These are phyloP conservation scores for Torymus texanus DNA, from an alignment of 2,888 invertebrate species.

Conservation along the genomic window DNA sequence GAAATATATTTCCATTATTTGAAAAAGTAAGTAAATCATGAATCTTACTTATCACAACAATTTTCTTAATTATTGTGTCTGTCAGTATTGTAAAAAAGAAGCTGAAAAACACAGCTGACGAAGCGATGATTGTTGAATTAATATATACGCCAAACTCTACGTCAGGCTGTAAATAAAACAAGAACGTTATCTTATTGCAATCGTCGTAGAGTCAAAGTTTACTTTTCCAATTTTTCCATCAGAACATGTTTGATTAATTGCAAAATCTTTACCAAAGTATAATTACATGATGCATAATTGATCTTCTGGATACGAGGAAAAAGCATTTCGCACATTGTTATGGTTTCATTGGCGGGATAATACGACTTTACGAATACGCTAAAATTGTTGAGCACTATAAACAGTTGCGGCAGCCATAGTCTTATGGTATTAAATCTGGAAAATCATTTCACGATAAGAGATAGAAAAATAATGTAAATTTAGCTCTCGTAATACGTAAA, in stretches of 20 bases:
- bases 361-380: slow-evolving; percentile 64
- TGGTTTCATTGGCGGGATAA: slow-evolving; percentile 63
- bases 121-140: slow-evolving; percentile 69
- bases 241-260: background rate
- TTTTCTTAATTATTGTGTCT: slow-evolving; percentile 62
- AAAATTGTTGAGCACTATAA: slow-evolving; percentile 78
- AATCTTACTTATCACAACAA: slow-evolving; percentile 63
- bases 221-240: background rate
- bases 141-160: slow-evolving; percentile 65
- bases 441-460: slow-evolving; percentile 45
- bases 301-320: slow-evolving; percentile 52
- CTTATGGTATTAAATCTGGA: slow-evolving; percentile 78
- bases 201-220: background rate
- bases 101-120: slow-evolving; percentile 66
- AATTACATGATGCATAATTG: slow-evolving; percentile 37
- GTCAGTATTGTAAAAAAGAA: slow-evolving; percentile 63
- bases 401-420: slow-evolving; percentile 79
- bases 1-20: background rate
- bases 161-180: slow-evolving; percentile 62
- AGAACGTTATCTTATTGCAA: slow-evolving; percentile 10
- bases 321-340: slow-evolving; percentile 75
- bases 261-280: slow-evolving; percentile 36
- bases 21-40: background rate
- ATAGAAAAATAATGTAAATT: background rate
- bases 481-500: background rate